These are phyloP conservation scores for Argyrosomus regius DNA, from an alignment of 2,797 vertebrate genomes.

Conservation along the genomic window DNA sequence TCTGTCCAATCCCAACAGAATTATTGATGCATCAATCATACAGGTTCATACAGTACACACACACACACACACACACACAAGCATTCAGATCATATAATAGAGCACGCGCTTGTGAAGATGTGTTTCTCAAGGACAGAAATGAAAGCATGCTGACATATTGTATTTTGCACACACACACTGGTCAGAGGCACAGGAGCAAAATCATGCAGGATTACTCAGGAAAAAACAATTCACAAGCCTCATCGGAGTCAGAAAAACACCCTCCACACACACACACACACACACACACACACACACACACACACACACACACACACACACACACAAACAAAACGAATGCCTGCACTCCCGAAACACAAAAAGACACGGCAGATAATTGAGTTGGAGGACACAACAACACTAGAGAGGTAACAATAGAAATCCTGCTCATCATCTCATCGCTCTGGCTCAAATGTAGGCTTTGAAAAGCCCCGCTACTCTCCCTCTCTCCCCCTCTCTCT, in stretches of 20 bases:
- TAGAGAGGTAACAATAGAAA: constrained; percentile 76
- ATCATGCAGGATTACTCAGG: constrained; percentile 9
- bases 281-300: too few relatives aligned
- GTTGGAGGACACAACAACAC: constrained; percentile 61
- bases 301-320: too few relatives aligned
- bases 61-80: constrained; percentile 13
- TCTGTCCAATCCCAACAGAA: constrained; percentile 82
- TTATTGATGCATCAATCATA: constrained; percentile 86
- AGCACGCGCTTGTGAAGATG: constrained; percentile 29
- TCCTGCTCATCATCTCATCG: constrained; percentile 88
- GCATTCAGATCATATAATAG: constrained; percentile 49
- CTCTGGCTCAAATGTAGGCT: constrained; percentile 76
- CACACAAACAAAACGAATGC: constrained; percentile 12
- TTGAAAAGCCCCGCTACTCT: constrained; percentile 83
- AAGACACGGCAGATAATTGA: constrained; percentile 75
- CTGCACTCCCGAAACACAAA: constrained; percentile 54
- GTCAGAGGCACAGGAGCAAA: not conserved
- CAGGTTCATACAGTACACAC: constrained; percentile 25
- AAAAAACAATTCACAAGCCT: constrained; percentile 5
- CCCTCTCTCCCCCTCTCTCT: constrained; percentile 53
- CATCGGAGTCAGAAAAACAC: too few relatives aligned
- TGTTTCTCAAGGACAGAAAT: constrained; percentile 61
- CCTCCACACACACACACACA: too few relatives aligned
- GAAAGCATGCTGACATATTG: constrained; percentile 15
- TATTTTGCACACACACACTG: constrained; percentile 11